Conservation (phyloP, 2,113 vertebrate genomes). For the Nothoprocta perdicaria region DNA sequence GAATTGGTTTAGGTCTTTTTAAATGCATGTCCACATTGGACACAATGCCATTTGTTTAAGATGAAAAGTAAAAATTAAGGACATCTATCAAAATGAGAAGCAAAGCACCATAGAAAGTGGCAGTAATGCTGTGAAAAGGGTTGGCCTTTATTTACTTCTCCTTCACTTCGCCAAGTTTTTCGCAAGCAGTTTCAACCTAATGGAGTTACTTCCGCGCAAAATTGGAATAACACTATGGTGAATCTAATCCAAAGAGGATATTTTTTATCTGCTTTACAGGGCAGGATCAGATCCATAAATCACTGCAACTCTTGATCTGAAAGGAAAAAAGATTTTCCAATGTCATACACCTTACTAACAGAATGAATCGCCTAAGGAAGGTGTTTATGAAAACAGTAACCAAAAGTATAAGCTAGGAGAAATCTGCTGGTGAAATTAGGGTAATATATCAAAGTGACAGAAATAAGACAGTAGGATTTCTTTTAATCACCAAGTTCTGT, state of each 20-base stretch:
- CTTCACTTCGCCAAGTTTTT: not conserved
- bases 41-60: not conserved
- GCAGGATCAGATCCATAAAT: constrained; percentile 53
- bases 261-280: constrained; percentile 38
- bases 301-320: constrained; percentile 3
- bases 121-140: not conserved
- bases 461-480: constrained; percentile 50
- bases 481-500: constrained; percentile 34
- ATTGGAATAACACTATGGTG: not conserved
- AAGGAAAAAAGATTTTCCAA: constrained; percentile 43
- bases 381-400: constrained; percentile 53
- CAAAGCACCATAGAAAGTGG: not conserved
- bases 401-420: constrained; percentile 36
- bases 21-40: not conserved
- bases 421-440: constrained; percentile 38
- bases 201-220: constrained; percentile 33
- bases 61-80: constrained; percentile 8
- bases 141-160: constrained; percentile 7
- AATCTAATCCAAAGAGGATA: constrained; percentile 19
- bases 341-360: constrained; percentile 20
- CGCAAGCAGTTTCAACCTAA: constrained; percentile 4
- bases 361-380: constrained; percentile 58
- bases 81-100: not conserved
- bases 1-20: not conserved
- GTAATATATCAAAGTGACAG: constrained; percentile 61